phyloP scores from a whole-genome alignment of 92 coral and sea anemone species.

The Chrysogorgia sp. region DNA sequence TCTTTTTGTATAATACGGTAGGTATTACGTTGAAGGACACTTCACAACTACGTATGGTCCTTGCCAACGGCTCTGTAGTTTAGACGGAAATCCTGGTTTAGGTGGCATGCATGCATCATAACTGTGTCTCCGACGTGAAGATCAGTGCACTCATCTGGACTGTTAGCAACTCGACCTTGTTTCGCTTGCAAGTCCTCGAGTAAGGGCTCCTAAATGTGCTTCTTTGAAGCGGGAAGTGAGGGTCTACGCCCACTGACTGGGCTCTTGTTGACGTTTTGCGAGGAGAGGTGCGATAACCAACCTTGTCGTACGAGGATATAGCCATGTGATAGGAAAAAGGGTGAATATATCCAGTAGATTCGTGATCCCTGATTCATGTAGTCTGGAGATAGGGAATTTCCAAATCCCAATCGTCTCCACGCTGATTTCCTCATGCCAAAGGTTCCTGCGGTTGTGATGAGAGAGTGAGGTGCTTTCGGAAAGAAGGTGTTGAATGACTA shows the following conservation, averaged over 20 bases:
- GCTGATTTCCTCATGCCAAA: conserved; percentile 58
- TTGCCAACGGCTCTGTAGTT: conserved; percentile 50
- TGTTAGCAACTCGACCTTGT: conserved; percentile 37
- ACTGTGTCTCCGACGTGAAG: conserved; percentile 46
- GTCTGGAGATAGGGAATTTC: conserved; percentile 33
- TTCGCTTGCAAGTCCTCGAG: conserved; percentile 31
- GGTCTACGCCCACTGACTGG: conserved; percentile 39
- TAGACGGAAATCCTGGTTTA: conserved; percentile 38
- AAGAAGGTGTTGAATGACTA: conserved; percentile 28
- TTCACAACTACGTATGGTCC: conserved; percentile 50
- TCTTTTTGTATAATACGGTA: conserved; percentile 38
- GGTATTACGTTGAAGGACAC: conserved; percentile 45
- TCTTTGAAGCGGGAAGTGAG: conserved; percentile 41
- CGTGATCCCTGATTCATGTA: conserved; percentile 27
- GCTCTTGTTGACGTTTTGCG: background rate
- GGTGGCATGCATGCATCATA: conserved; percentile 45
- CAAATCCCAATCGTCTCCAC: conserved; percentile 51
- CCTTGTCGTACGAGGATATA: conserved; percentile 26
- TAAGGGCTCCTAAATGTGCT: conserved; percentile 19
- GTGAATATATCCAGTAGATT: conserved; percentile 34
- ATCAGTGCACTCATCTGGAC: conserved; percentile 14
- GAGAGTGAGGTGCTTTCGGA: conserved; percentile 27
- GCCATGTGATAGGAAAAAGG: conserved; percentile 48
- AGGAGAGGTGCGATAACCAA: conserved; percentile 35
- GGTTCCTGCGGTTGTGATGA: conserved; percentile 56